phyloP scores from a whole-genome alignment of 2,888 invertebrate genomes.

The Phyllotreta striolata region DNA sequence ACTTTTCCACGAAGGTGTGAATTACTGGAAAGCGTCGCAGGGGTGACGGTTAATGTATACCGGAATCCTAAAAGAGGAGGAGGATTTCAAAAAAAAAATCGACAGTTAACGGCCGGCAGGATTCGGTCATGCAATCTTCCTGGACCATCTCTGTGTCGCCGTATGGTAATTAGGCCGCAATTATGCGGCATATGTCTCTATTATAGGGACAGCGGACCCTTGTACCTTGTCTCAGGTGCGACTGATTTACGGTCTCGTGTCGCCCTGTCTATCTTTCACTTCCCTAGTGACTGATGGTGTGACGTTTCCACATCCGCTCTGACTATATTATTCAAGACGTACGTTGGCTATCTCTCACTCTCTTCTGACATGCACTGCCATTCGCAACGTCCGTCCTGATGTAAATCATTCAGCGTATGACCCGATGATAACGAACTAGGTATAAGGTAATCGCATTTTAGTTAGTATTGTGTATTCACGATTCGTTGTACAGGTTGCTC shows the following conservation, averaged over 20 bases:
- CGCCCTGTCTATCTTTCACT: slow-evolving; percentile 46
- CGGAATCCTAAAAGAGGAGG: too few species aligned
- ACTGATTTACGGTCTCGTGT: slow-evolving; percentile 56
- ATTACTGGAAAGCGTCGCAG: too few species aligned
- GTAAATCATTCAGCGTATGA: not conserved
- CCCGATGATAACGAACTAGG: too few species aligned
- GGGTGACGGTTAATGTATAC: too few species aligned
- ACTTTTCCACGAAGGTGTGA: slow-evolving; percentile 17
- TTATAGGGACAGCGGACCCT: slow-evolving; percentile 57
- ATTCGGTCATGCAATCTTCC: too few species aligned
- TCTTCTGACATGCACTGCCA: slow-evolving; percentile 4
- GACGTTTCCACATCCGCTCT: slow-evolving; percentile 48
- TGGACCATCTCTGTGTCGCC: too few species aligned
- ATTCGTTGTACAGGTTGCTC: too few species aligned
- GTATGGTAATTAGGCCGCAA: slow-evolving; percentile 56
- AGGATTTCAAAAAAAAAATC: too few species aligned
- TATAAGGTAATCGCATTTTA: too few species aligned
- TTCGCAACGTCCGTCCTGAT: slow-evolving; percentile 1
- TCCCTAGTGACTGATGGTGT: slow-evolving; percentile 53
- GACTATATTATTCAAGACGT: slow-evolving; percentile 42
- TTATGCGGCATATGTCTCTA: slow-evolving; percentile 60
- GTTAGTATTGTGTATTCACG: too few species aligned
- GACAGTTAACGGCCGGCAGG: too few species aligned
- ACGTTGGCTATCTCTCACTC: slow-evolving; percentile 28
- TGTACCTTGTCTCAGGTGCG: slow-evolving; percentile 59